phyloP scores from a whole-genome alignment of 2,888 invertebrate genomes.

The Drosophila percnosoma region DNA sequence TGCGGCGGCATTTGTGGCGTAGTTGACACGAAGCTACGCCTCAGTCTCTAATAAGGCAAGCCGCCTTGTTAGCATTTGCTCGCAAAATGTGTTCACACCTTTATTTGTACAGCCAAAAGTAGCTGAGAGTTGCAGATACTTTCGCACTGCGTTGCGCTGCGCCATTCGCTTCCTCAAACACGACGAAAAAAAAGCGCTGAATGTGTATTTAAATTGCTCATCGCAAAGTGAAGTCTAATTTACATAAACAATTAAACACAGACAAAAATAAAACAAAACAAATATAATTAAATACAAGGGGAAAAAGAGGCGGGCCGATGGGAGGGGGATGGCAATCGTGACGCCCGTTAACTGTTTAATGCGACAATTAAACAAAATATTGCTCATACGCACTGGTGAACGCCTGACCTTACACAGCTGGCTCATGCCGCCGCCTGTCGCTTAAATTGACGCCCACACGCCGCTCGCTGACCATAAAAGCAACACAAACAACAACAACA shows the following conservation, averaged over 20 bases:
- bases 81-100: constrained; percentile 61
- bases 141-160: not conserved
- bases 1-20: constrained; percentile 30
- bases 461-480: constrained; percentile 28
- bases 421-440: constrained; percentile 21
- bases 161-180: constrained; percentile 58
- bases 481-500: constrained; percentile 14
- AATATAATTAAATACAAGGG: constrained; percentile 27
- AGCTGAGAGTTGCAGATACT: constrained; percentile 38
- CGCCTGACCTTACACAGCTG: constrained; percentile 65
- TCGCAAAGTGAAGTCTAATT: constrained; percentile 66
- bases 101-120: constrained; percentile 63
- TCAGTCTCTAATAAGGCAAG: constrained; percentile 30
- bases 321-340: constrained; percentile 25
- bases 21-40: constrained; percentile 34
- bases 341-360: constrained; percentile 60
- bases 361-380: constrained; percentile 68
- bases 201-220: constrained; percentile 65
- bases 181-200: constrained; percentile 2
- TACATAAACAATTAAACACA: constrained; percentile 74
- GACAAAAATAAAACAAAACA: constrained; percentile 31
- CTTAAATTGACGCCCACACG: constrained; percentile 63
- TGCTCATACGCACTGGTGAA: constrained; percentile 76
- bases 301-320: not conserved
- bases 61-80: constrained; percentile 31